Evolutionary conservation across 2,113 vertebrate genomes (phyloP).

Genomic region (Limnothrissa miodon): DNA sequence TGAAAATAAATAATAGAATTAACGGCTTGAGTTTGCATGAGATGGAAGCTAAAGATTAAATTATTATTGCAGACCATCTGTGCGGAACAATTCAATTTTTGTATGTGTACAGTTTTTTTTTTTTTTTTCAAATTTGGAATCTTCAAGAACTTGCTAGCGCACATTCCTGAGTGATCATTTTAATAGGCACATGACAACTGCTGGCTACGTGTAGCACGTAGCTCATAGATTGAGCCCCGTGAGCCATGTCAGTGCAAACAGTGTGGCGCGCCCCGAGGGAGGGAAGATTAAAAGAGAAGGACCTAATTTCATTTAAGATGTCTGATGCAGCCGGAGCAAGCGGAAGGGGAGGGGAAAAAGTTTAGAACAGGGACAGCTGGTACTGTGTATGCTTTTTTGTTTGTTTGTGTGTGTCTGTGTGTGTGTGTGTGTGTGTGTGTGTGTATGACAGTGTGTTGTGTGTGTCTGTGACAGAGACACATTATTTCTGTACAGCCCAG

Average conservation of each 20-base stretch:
- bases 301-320: background rate
- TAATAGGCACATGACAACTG: conserved; percentile 12
- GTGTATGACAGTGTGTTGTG: background rate
- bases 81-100: background rate
- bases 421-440: background rate
- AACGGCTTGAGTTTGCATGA: background rate
- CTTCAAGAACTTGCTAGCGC: background rate
- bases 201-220: background rate
- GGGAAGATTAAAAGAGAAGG: background rate
- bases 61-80: background rate
- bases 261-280: background rate
- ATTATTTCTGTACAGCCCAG: background rate
- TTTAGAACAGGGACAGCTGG: background rate
- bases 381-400: background rate
- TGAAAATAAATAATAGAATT: background rate
- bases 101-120: background rate
- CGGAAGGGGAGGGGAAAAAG: background rate
- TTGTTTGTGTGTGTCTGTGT: background rate
- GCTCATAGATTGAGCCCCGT: background rate
- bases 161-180: conserved; percentile 9
- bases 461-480: background rate
- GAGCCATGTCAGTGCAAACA: background rate
- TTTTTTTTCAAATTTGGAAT: too few species aligned
- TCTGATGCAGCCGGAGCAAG: background rate
- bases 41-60: background rate